Conservation (phyloP, 2,888 invertebrate genomes). For the Nephrotoma appendiculata region DNA sequence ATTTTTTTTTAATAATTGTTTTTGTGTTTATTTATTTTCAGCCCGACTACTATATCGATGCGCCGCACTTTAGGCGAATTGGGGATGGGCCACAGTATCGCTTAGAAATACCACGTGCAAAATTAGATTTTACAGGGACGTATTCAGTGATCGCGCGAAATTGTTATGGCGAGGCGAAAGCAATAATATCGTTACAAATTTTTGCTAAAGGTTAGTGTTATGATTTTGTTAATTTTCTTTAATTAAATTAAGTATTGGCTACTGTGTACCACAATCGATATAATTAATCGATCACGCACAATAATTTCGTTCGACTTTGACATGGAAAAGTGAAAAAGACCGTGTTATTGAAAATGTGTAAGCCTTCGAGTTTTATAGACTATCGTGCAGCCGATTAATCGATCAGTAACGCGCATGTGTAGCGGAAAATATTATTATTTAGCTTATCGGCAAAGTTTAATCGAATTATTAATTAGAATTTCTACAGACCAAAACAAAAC, state of each 20-base stretch:
- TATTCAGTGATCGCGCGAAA: constrained; percentile 75
- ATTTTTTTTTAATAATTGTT: neutral
- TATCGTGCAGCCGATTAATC: neutral
- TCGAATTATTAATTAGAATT: neutral
- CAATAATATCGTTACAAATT: constrained; percentile 76
- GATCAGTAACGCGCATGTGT: neutral
- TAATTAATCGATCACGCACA: neutral
- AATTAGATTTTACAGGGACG: constrained; percentile 73
- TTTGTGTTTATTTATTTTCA: constrained; percentile 30
- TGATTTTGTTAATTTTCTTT: neutral
- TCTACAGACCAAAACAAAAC: neutral
- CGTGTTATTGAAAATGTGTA: neutral
- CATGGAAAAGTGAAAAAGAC: neutral
- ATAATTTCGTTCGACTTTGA: neutral
- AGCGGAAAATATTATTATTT: neutral
- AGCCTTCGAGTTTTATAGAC: neutral
- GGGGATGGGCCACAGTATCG: constrained; percentile 68
- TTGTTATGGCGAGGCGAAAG: constrained; percentile 69
- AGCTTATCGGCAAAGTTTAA: neutral
- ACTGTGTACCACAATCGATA: neutral
- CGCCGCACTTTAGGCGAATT: constrained; percentile 58
- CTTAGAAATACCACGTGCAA: constrained; percentile 72
- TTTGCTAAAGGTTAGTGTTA: constrained; percentile 55
- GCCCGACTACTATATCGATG: constrained; percentile 79
- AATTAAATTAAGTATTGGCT: neutral